These are phyloP conservation scores for Hoplias malabaricus DNA, from an alignment of 2,113 vertebrate species.

Conservation along the genomic window DNA sequence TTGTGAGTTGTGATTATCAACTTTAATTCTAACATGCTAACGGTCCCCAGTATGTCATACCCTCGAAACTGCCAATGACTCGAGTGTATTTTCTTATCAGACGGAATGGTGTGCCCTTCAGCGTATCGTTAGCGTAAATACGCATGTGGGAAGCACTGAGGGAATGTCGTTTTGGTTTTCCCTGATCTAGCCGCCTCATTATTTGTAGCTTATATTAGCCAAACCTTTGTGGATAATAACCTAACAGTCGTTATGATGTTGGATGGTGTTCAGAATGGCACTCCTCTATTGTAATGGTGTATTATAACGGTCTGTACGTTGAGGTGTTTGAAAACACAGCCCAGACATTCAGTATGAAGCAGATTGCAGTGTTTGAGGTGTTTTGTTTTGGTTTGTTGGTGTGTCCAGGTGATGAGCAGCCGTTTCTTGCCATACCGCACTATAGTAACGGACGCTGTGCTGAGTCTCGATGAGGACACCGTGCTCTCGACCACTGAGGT, in stretches of 20 bases:
- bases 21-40: no score
- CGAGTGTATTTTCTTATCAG: background rate
- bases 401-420: conserved; percentile 91
- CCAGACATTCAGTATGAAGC: background rate
- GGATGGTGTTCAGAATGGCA: background rate
- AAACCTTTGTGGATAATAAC: background rate
- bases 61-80: no score
- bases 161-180: background rate
- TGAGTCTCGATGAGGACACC: conserved; percentile 97
- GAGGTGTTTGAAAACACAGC: background rate
- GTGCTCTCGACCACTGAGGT: conserved; percentile 98
- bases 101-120: background rate
- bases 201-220: background rate
- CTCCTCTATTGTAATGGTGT: no score
- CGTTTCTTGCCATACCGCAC: conserved; percentile 93
- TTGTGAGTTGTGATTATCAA: no score
- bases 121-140: background rate
- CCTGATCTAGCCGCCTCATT: background rate
- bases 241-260: background rate
- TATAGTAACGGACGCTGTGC: conserved; percentile 90
- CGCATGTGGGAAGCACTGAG: background rate
- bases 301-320: background rate
- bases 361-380: background rate
- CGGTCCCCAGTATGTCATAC: no score
- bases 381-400: background rate